A percentile compares a stretch with the other conserved stretches of the same genome.
These are phyloP conservation scores for Chascanopsetta lugubris DNA, from an alignment of 2,113 vertebrate genomes.

Conservation along the genomic window DNA sequence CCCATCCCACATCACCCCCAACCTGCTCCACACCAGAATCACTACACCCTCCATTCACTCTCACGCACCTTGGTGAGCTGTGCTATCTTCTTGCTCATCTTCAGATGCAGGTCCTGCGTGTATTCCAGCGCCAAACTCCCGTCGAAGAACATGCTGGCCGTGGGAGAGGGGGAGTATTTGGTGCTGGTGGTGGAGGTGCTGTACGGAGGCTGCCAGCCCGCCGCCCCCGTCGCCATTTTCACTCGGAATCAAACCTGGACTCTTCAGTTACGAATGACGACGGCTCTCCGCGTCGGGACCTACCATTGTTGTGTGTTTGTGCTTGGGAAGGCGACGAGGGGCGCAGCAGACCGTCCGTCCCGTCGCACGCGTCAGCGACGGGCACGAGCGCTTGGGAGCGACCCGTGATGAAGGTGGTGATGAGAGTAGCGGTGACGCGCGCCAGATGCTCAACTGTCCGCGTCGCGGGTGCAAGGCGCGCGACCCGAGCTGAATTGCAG, in stretches of 20 bases:
- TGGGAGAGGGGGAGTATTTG: constrained; percentile 72
- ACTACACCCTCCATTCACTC: background rate
- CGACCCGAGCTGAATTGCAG: background rate
- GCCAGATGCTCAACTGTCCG: constrained; percentile 46
- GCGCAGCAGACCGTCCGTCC: constrained; percentile 12
- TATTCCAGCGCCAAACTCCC: constrained; percentile 83
- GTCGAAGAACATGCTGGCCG: constrained; percentile 78
- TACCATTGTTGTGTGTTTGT: constrained; percentile 23
- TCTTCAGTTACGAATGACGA: too few species aligned
- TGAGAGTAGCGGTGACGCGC: constrained; percentile 53
- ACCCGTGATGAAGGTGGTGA: background rate
- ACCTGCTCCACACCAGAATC: background rate
- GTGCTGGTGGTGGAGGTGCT: constrained; percentile 58
- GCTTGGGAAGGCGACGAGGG: background rate
- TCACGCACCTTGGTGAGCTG: constrained; percentile 93
- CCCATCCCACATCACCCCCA: constrained; percentile 6
- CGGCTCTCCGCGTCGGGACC: constrained; percentile 1
- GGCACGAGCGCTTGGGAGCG: constrained; percentile 15
- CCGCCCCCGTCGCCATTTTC: constrained; percentile 94
- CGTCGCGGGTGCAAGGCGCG: background rate
- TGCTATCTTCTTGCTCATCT: constrained; percentile 99
- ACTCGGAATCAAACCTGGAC: constrained; percentile 48
- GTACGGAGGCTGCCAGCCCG: constrained; percentile 89
- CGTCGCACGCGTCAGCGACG: constrained; percentile 21
- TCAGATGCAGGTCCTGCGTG: constrained; percentile 91